Evolutionary conservation across 2,888 invertebrate species (phyloP), one percentile per base, ranked within the genome.

Genomic region (Drymonia ruficornis): DNA sequence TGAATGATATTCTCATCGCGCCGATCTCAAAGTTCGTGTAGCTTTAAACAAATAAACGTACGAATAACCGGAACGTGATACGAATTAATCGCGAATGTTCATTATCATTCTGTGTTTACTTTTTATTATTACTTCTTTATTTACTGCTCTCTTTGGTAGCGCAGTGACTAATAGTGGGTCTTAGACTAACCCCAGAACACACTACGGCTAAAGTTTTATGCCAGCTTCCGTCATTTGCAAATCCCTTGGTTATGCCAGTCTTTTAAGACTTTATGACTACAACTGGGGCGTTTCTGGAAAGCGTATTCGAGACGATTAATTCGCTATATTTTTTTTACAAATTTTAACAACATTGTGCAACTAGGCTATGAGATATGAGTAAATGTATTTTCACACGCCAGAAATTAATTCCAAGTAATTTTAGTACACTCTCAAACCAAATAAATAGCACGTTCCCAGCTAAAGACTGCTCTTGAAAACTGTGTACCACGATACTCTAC

Each of bases 391-490:
- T 76, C 71, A 76, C 76, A 75, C 69, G 59, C 60, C 72, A 67
- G 66, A 80, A 77, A 81, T 81, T 78, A 81, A 80, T 80, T 80
- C 72, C 65, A 55, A 71, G 71, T 78, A 78, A 82, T 81, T 83
- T 84, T 78, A 84, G 77, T 79, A 76, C 72, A 74, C 75, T 76
- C 78, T 75, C 63, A 80, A 81, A 78, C 76, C 67, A 81, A 85
- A 86, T 79, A 82, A 84, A 84, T 80, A 83, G 74, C 76, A 76
- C 76, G 73, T 80, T 79, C 65, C 59, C 64, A 72, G 68, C 77
- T 72, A 83, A 80, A 86, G 76, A 79, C 76, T 76, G 75, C 81
- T 83, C 82, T 81, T 82, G 79, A 80, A 79, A 74, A 62, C 77
- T 80, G 70, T 52, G 77, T 86, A 89, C 87, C 76, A 83, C 57